These are phyloP conservation scores for Drosophila rubida DNA, from an alignment of 2,888 invertebrate genomes.

Conservation along the genomic window DNA sequence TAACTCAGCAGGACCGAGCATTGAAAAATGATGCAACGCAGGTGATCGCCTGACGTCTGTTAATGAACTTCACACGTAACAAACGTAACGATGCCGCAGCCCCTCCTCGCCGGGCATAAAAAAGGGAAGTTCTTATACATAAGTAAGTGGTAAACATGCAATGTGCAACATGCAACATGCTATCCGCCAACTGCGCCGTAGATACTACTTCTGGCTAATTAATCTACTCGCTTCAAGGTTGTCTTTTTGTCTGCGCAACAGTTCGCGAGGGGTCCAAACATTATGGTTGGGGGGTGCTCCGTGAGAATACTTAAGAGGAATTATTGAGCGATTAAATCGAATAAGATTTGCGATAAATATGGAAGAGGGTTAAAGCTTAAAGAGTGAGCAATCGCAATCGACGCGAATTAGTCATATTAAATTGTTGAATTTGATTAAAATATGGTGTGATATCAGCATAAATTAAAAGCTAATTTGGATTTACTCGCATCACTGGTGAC, in stretches of 20 bases:
- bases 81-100: not conserved
- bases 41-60: conserved; percentile 61
- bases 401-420: not conserved
- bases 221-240: not conserved
- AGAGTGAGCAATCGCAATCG: not conserved
- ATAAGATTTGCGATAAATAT: not conserved
- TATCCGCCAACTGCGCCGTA: not conserved
- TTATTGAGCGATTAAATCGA: not conserved
- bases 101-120: not conserved
- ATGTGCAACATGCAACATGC: conserved; percentile 13
- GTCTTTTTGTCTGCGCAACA: not conserved
- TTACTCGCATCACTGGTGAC: too few species aligned
- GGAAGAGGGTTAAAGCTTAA: not conserved
- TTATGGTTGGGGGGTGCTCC: not conserved
- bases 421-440: too few species aligned
- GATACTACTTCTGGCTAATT: conserved; percentile 18
- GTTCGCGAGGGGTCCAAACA: not conserved
- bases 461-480: not conserved
- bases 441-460: not conserved
- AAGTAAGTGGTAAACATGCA: conserved; percentile 34
- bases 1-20: conserved; percentile 39
- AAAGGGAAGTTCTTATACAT: not conserved
- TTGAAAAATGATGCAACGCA: conserved; percentile 60
- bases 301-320: not conserved
- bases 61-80: conserved; percentile 64